phyloP scores from a whole-genome alignment of 2,888 invertebrate species.

The Argyra leucocephala region DNA sequence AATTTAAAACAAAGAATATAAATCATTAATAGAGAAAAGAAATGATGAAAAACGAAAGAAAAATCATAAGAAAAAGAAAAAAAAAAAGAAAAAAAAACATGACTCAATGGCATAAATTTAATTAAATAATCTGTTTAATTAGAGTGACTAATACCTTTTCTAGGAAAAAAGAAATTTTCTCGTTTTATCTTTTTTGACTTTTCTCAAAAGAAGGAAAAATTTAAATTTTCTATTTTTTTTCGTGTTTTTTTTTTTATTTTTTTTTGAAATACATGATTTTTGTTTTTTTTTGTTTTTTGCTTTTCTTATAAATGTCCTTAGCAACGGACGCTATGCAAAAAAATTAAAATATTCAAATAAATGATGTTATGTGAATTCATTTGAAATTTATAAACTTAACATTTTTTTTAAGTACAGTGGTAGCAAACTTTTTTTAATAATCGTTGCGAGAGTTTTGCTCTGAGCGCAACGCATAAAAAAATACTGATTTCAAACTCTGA shows the following conservation, averaged over 20 bases:
- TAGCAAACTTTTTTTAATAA: no score
- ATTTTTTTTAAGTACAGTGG: no score
- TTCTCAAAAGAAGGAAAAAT: not conserved
- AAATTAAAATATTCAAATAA: not conserved
- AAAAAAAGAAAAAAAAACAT: not conserved
- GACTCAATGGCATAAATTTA: not conserved
- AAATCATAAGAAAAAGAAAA: not conserved
- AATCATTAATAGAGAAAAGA: not conserved
- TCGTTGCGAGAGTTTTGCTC: no score
- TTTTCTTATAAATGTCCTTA: not conserved
- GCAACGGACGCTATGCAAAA: not conserved
- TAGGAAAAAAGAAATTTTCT: not conserved
- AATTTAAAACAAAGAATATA: not conserved
- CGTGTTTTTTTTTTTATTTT: not conserved
- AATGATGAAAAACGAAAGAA: not conserved
- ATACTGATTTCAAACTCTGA: no score
- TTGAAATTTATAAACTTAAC: not conserved
- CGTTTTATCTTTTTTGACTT: not conserved
- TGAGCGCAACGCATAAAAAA: no score
- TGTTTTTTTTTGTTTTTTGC: not conserved
- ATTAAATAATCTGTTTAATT: slow-evolving; percentile 6
- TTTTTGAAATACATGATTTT: not conserved
- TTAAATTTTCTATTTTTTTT: not conserved
- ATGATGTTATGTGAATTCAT: not conserved
- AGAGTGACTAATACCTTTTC: slow-evolving; percentile 3